Evolutionary conservation across 23 tunicate species (phyloP).

Genomic region (Ciona savignyi): DNA sequence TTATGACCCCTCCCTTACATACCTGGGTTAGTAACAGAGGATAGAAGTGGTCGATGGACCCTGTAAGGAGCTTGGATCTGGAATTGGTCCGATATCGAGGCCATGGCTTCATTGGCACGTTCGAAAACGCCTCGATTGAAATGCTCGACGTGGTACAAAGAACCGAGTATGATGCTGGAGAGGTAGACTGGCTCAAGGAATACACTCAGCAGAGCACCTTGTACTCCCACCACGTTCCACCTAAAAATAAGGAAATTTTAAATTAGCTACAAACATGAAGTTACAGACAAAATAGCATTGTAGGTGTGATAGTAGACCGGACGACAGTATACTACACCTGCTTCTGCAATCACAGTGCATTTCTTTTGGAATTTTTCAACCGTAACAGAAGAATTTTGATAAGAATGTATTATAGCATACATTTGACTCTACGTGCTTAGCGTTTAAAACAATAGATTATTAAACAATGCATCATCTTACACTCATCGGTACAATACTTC

Average conservation of each 20-base stretch:
- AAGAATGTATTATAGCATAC: no score
- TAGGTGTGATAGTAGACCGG: not conserved
- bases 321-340: not conserved
- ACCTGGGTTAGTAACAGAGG: constrained; percentile 56
- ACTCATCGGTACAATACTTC: no score
- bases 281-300: not conserved
- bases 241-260: constrained; percentile 22
- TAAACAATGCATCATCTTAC: no score
- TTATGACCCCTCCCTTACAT: not conserved
- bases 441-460: no score
- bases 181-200: constrained; percentile 80
- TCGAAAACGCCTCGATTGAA: constrained; percentile 47
- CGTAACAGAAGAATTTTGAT: no score
- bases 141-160: constrained; percentile 68
- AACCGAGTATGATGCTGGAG: constrained; percentile 66
- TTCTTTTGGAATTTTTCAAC: no score
- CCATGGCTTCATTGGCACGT: constrained; percentile 51
- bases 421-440: no score
- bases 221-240: constrained; percentile 86
- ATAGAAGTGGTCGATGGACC: constrained; percentile 50
- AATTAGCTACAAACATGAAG: no score
- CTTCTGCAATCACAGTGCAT: no score
- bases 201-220: constrained; percentile 70
- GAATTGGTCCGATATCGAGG: not conserved
- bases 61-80: constrained; percentile 12